Conservation (phyloP, 2,888 invertebrate species). For the Frankliniella fusca region DNA sequence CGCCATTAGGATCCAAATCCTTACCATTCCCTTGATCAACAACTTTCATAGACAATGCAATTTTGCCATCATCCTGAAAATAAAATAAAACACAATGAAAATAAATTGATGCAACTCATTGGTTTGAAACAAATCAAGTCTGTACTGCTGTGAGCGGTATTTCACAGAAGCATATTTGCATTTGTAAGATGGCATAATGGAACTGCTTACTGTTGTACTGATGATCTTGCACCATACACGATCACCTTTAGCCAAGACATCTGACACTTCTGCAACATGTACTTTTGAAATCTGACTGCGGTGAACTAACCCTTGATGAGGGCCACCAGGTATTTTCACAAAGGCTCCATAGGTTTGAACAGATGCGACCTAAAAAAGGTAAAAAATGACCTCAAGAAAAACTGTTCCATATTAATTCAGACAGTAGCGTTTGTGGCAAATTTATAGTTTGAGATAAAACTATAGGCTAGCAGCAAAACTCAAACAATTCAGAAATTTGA, state of each 20-base stretch:
- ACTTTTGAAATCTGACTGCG: slow-evolving; percentile 45
- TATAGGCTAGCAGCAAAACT: neutral
- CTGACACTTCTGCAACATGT: slow-evolving; percentile 46
- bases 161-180: neutral
- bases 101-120: neutral
- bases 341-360: slow-evolving; percentile 50
- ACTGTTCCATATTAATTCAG: neutral
- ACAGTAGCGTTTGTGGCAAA: too few species aligned
- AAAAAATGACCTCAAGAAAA: neutral
- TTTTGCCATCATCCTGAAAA: slow-evolving; percentile 46
- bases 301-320: slow-evolving; percentile 48
- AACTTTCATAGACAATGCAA: slow-evolving; percentile 49
- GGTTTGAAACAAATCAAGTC: too few species aligned
- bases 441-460: neutral
- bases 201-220: slow-evolving; percentile 39
- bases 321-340: slow-evolving; percentile 47
- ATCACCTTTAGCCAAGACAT: slow-evolving; percentile 47
- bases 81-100: slow-evolving; percentile 26
- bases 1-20: slow-evolving; percentile 48
- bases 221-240: slow-evolving; percentile 49
- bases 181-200: neutral
- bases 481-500: neutral
- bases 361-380: slow-evolving; percentile 42
- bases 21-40: slow-evolving; percentile 49
- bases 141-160: too few species aligned